Percentiles rank a stretch among this genome's conserved stretches.
Evolutionary conservation across 2,888 invertebrate genomes (phyloP).

Genomic region (Caenorhabditis virilis): DNA sequence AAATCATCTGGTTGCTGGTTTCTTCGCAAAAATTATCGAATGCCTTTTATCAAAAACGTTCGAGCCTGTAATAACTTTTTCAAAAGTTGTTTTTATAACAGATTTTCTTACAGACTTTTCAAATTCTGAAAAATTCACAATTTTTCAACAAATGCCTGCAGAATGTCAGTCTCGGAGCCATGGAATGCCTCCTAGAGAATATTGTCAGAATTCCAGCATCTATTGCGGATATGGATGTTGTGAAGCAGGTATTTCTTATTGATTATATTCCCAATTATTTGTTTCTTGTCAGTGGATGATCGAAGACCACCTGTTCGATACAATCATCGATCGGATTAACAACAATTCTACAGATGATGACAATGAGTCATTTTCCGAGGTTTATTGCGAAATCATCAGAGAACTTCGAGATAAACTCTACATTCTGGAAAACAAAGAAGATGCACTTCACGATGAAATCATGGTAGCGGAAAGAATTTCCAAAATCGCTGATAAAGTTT

Average conservation of each 20-base stretch:
- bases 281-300: conserved; percentile 36
- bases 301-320: conserved; percentile 29
- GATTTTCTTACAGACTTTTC: conserved; percentile 27
- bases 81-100: background rate
- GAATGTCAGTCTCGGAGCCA: conserved; percentile 37
- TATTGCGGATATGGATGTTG: conserved; percentile 14
- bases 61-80: conserved; percentile 14
- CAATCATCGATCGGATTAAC: conserved; percentile 30
- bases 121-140: conserved; percentile 15
- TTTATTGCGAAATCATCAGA: conserved; percentile 37
- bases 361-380: conserved; percentile 42
- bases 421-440: conserved; percentile 19
- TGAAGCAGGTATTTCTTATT: conserved; percentile 28
- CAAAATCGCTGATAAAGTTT: conserved; percentile 18
- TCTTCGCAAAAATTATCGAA: conserved; percentile 44
- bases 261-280: background rate
- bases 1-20: conserved; percentile 46
- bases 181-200: conserved; percentile 38
- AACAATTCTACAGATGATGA: conserved; percentile 16
- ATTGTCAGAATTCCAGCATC: conserved; percentile 18
- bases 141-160: conserved; percentile 41
- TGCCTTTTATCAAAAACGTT: conserved; percentile 30
- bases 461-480: conserved; percentile 16
- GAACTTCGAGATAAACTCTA: conserved; percentile 38
- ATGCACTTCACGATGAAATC: conserved; percentile 32